Evolutionary conservation across 1,140 invertebrate genomes (phyloP).

Genomic region (Telenomus remus): DNA sequence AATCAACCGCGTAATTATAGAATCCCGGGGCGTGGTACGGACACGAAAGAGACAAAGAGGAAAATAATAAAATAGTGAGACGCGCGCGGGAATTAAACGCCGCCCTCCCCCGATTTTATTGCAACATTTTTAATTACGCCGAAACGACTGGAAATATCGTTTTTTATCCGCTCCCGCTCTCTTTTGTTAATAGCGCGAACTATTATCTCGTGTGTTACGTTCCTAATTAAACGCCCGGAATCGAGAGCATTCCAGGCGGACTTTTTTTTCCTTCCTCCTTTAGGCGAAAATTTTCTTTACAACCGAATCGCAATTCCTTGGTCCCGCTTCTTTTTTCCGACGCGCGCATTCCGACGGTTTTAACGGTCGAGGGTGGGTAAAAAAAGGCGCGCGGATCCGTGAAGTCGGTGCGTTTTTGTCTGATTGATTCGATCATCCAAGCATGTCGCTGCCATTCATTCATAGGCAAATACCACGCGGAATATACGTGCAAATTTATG

Average conservation of each 20-base stretch:
- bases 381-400: slow-evolving; percentile 18
- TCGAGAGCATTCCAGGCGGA: slow-evolving; percentile 41
- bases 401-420: slow-evolving; percentile 23
- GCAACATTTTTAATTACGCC: slow-evolving; percentile 69
- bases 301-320: slow-evolving; percentile 35
- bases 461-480: slow-evolving; percentile 40
- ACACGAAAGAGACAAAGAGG: slow-evolving; percentile 53
- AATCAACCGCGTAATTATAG: slow-evolving; percentile 70
- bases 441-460: slow-evolving; percentile 35
- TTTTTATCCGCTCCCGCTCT: slow-evolving; percentile 42
- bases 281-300: slow-evolving; percentile 49
- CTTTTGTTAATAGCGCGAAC: slow-evolving; percentile 46
- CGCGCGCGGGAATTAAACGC: slow-evolving; percentile 59
- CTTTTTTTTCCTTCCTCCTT: slow-evolving; percentile 27
- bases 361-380: neutral
- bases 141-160: slow-evolving; percentile 67
- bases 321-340: slow-evolving; percentile 14
- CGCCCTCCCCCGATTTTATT: slow-evolving; percentile 64
- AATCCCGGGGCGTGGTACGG: slow-evolving; percentile 64
- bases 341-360: slow-evolving; percentile 19
- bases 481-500: slow-evolving; percentile 55
- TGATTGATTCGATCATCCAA: slow-evolving; percentile 52
- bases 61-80: slow-evolving; percentile 55
- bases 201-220: slow-evolving; percentile 51
- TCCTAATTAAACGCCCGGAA: slow-evolving; percentile 63